Evolutionary conservation across 2,888 invertebrate genomes (phyloP).

Genomic region (Apamea epomidion): DNA sequence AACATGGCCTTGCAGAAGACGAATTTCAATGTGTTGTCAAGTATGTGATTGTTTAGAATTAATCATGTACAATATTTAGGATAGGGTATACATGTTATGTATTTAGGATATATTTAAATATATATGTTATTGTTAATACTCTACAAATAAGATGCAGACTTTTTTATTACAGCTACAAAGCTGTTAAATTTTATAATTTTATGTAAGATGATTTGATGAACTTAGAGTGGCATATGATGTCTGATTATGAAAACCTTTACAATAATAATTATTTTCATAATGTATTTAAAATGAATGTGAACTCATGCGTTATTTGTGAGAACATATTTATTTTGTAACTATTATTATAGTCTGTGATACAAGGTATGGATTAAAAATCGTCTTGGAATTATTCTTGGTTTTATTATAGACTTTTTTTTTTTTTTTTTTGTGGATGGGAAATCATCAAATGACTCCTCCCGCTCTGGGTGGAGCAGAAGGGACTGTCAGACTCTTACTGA

Average conservation of each 20-base stretch:
- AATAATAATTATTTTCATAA: neutral
- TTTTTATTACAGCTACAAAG: slow-evolving; percentile 2
- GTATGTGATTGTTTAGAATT: slow-evolving; percentile 29
- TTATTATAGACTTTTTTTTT: slow-evolving; percentile 8
- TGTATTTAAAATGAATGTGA: neutral
- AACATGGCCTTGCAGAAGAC: neutral
- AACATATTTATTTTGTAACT: slow-evolving; percentile 31
- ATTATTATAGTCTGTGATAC: slow-evolving; percentile 57
- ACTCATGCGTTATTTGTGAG: neutral
- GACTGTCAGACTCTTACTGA: too few relatives aligned
- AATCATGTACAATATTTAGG: slow-evolving; percentile 9
- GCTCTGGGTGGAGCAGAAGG: too few relatives aligned
- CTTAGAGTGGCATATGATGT: slow-evolving; percentile 6
- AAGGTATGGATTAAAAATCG: slow-evolving; percentile 46
- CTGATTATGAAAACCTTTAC: neutral
- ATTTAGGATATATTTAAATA: neutral
- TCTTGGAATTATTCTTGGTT: slow-evolving; percentile 11
- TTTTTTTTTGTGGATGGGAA: too few relatives aligned
- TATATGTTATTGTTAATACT: slow-evolving; percentile 6
- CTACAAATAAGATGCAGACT: neutral
- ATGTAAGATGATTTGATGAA: neutral
- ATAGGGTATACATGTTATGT: neutral
- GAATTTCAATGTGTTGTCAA: slow-evolving; percentile 6
- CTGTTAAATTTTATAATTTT: slow-evolving; percentile 15
- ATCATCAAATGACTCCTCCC: too few relatives aligned